phyloP scores from a whole-genome alignment of 2,113 vertebrate genomes.

The Apeltes quadracus region DNA sequence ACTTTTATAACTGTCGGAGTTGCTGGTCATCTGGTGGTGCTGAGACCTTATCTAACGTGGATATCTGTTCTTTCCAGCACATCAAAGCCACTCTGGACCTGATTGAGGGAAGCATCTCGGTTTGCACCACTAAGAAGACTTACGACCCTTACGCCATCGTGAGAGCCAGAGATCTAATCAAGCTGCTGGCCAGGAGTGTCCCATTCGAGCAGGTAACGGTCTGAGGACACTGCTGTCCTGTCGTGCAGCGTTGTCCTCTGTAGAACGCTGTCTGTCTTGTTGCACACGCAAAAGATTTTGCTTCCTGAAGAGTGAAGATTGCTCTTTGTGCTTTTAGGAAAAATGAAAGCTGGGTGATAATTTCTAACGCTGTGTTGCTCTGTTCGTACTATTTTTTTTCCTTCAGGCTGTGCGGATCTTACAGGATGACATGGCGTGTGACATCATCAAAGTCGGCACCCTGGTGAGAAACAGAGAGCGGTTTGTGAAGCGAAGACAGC shows the following conservation, averaged over 20 bases:
- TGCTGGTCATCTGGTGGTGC: neutral
- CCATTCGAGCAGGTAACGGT: slow-evolving; percentile 92
- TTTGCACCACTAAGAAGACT: slow-evolving; percentile 92
- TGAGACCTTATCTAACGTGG: neutral
- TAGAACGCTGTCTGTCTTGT: neutral
- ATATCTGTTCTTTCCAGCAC: slow-evolving; percentile 75
- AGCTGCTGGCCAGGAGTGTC: slow-evolving; percentile 93
- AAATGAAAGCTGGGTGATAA: neutral
- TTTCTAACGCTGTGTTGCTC: neutral
- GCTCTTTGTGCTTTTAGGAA: neutral
- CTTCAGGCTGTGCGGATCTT: slow-evolving; percentile 92
- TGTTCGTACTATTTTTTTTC: neutral
- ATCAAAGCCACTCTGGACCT: slow-evolving; percentile 88
- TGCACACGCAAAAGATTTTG: neutral
- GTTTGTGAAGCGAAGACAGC: slow-evolving; percentile 93
- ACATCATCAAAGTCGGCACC: slow-evolving; percentile 96
- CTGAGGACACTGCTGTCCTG: neutral
- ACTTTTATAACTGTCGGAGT: neutral
- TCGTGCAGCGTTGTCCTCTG: too few relatives aligned
- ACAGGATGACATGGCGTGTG: slow-evolving; percentile 93
- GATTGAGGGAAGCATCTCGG: slow-evolving; percentile 96
- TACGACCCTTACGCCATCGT: slow-evolving; percentile 93
- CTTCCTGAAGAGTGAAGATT: neutral
- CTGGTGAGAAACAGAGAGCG: slow-evolving; percentile 93
- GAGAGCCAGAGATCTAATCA: slow-evolving; percentile 94